Evolutionary conservation across 2,797 vertebrate genomes (phyloP), one percentile per base, ranked within the genome.

Genomic region (Cirrhinus molitorella): DNA sequence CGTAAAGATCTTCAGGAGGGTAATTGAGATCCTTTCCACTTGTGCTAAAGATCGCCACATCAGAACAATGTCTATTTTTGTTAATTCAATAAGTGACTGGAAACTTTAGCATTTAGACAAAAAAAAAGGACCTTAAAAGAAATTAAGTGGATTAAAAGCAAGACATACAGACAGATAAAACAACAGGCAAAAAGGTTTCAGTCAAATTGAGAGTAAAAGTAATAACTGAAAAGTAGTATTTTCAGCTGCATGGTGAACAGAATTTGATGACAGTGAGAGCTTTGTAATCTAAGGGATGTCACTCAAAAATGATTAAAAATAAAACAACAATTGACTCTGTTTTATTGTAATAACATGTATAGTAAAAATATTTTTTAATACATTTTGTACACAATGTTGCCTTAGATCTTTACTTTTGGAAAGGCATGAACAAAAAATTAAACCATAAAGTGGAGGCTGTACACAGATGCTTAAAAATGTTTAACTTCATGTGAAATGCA

Each of bases 331-430:
- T 77, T 25, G 13, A 63, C 37, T 78, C n/a, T 78, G 74, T 28
- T 75, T 86, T 88, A 89, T 92, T 91, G 84, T 84, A 65, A 82
- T 87, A 93, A 91, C 93, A 93, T 94, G 95, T 92, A 93, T 95
- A 94, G 92, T 93, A 96, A 96, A 96, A 96, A 95, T 95, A 95
- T 93, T 95, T n/a, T 95, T 91, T 92, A 93, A 95, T 95, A 94
- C 93, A 95, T 93, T 92, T 93, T 95, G 94, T 95, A 96, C 94
- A 95, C 85, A 85, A 28, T 80, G 92, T 85, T 91, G 81, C 90
- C 90, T 47, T 45, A 80, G 91, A 91, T 86, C 87, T 92, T 89
- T 90, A 93, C 89, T 89, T 89, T 79, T 85, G 66, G 71, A 68
- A 83, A 84, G 81, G 74, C 79, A 57, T 84, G 55, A 66, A 40